Percentiles rank a stretch among this genome's conserved stretches.
These are phyloP conservation scores for Chiridota heheva DNA, from an alignment of 35 echinoderm and acorn worm species.

Conservation along the genomic window DNA sequence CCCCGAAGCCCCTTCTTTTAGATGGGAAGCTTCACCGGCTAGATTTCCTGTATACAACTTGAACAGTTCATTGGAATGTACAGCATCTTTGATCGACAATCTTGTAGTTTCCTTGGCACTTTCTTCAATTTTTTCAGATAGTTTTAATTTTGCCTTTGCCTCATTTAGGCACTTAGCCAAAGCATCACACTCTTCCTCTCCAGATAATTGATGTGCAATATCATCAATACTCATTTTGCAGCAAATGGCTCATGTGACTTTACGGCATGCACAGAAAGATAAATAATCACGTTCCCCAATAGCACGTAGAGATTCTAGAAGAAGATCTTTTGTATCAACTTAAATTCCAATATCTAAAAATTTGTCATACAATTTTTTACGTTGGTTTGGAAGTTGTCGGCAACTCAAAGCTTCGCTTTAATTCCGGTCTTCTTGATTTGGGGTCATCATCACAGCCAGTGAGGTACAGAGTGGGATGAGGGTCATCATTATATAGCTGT, in stretches of 20 bases:
- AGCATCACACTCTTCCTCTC: conserved; percentile 3
- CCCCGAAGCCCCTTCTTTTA: too few species aligned
- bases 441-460: too few species aligned
- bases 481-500: neutral
- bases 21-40: too few species aligned
- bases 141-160: neutral
- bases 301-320: neutral
- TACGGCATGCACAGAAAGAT: neutral
- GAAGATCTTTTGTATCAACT: conserved; percentile 2
- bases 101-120: too few species aligned
- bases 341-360: conserved; percentile 16
- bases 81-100: conserved; percentile 13
- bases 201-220: neutral
- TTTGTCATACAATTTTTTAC: too few species aligned
- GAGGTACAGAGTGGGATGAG: conserved; percentile 17
- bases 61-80: conserved; percentile 33
- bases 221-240: neutral
- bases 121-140: conserved; percentile 19
- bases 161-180: neutral
- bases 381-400: too few species aligned
- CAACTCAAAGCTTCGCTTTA: too few species aligned
- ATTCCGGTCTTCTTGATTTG: too few species aligned
- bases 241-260: neutral
- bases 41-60: conserved; percentile 40
- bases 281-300: conserved; percentile 10